phyloP scores from a whole-genome alignment of 2,113 vertebrate genomes.

The Phyllopteryx taeniolatus region DNA sequence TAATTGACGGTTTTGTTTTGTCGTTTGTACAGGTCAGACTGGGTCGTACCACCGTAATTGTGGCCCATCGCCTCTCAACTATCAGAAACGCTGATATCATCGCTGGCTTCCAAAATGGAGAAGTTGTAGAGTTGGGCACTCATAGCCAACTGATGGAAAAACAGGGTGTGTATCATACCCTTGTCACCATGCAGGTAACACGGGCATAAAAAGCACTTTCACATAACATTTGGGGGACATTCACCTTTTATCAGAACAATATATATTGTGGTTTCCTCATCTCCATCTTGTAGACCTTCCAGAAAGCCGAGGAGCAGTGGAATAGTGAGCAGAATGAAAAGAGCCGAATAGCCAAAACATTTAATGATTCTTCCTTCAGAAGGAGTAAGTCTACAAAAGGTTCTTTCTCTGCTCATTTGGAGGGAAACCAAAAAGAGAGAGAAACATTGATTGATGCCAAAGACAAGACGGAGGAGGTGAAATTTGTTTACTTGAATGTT shows the following conservation, averaged over 20 bases:
- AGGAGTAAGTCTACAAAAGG: constrained; percentile 72
- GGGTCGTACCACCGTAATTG: constrained; percentile 87
- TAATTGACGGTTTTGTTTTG: neutral
- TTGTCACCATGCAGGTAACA: constrained; percentile 86
- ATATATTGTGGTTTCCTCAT: neutral
- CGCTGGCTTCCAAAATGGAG: constrained; percentile 81
- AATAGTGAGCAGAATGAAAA: constrained; percentile 51
- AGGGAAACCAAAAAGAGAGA: constrained; percentile 47
- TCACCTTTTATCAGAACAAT: neutral
- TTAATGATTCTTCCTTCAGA: constrained; percentile 24
- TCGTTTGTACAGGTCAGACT: constrained; percentile 76
- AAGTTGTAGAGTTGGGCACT: constrained; percentile 81
- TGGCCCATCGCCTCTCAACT: constrained; percentile 94
- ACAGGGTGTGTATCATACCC: constrained; percentile 84
- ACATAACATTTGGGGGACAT: neutral
- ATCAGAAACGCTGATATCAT: constrained; percentile 90
- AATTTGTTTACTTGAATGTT: neutral
- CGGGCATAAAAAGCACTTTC: neutral
- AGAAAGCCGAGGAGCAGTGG: constrained; percentile 18
- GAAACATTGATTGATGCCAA: constrained; percentile 45
- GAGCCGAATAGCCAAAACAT: constrained; percentile 17
- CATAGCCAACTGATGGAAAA: constrained; percentile 82
- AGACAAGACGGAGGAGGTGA: constrained; percentile 53
- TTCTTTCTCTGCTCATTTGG: constrained; percentile 57
- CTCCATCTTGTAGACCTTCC: constrained; percentile 55